Evolutionary conservation across 2,888 invertebrate species (phyloP), one percentile per base, ranked within the genome.

Genomic region (Scelioninae gen. 1): DNA sequence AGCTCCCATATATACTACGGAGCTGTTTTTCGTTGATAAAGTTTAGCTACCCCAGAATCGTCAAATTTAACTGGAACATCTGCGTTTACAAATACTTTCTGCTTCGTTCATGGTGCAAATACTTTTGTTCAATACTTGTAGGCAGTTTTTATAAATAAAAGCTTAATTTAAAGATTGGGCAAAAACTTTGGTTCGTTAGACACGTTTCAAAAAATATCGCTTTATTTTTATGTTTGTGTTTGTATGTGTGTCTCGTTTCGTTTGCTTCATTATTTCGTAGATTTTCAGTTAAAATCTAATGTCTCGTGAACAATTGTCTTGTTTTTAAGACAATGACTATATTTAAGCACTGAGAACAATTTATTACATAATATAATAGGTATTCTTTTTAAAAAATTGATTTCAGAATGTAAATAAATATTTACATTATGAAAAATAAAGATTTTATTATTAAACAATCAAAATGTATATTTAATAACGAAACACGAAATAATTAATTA

Each of bases 101-200:
- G 51, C 63, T 45, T 32, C 38, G 43, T 58, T 69, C 34, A 45
- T 58, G 56, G 56, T 49, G 56, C 40, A 43, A 81, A 76, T 81
- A 76, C 76, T 81, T 65, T 58, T 81, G 49, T 74, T 68, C 68
- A 81, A 81, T 81, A 81, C 81, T 81, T 81, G 34, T 56, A 71
- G 75, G 81, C 81, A 69, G 69, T 81, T 51, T 47, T 43, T 63
- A 56, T 65, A 69, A 75, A 63, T 75, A 76, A 81, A 76, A 71
- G 71, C 65, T 76, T 69, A 76, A 82, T 71, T 76, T 71, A 76
- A 71, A 65, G 23, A 66, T 81, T 76, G 81, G 81, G 53, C 51
- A 55, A 68, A 34, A 69, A 58, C 76, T 82, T 76, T 77, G 82
- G 76, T 82, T 76, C 68, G 53, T 76, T 63, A 56, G 60, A 68